Evolutionary conservation across 2,113 vertebrate genomes (phyloP), one percentile per base, ranked within the genome.

Genomic region (Corapipo altera): DNA sequence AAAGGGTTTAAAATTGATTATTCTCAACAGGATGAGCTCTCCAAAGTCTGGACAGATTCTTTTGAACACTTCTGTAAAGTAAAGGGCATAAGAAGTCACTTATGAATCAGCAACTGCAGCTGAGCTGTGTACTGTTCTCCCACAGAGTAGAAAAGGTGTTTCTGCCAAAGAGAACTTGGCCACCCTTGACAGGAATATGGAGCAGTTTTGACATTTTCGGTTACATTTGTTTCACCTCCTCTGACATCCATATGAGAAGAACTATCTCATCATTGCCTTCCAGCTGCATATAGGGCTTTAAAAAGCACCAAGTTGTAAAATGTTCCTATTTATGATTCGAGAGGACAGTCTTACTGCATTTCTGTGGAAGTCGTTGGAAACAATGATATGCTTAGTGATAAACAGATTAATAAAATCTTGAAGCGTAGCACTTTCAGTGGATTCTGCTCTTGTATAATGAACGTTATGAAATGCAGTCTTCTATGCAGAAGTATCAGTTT

Each of bases 401-500:
- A 93, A 81, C 30, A 74, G 51, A 37, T 69, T 46, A 89, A 71
- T 84, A 61, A 92, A 75, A 65, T 49, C n/a, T 30, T 49, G 18
- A 49, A 59, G 37, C 15, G 2, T 69, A 33, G 79, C 2, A 1
- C 71, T 86, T 77, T 2, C 22, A 32, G 32, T 30, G 67, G 65
- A 33, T 77, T 44, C 64, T 88, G 28, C 26, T 78, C 28, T 84
- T 91, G 49, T 72, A 3, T 96, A 95, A 89, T n/a, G 32, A 72
- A 37, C 20, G 24, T 84, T 94, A 92, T 8, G 69, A 94, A 96
- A 95, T 70, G 21, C 32, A 61, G 72, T 86, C 78, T 90, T 93
- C 81, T 43, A 35, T 94, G 71, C 73, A 89, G 66, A 85, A 74
- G 46, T 86, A 78, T 94, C 89, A 66, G 62, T 85, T 94, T 89